Evolutionary conservation across 2,888 invertebrate genomes (phyloP).

Genomic region (Macrosiphum euphorbiae): DNA sequence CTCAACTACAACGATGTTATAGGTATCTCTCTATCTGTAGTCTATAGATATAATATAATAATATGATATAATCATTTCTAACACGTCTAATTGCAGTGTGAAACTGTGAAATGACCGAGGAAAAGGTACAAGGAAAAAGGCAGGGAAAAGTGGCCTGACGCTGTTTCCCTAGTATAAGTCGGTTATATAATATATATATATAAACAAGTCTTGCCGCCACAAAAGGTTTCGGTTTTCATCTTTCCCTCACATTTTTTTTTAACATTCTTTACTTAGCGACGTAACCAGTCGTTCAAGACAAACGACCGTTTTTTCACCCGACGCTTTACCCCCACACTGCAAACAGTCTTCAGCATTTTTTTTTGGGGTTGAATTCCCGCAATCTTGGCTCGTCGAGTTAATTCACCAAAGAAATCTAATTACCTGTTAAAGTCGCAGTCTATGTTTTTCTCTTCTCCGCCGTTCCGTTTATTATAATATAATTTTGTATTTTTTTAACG

Average conservation of each 20-base stretch:
- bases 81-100: neutral
- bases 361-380: constrained; percentile 26
- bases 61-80: neutral
- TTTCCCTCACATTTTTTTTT: constrained; percentile 9
- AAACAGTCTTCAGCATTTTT: neutral
- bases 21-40: neutral
- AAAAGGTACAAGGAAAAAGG: neutral
- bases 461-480: constrained; percentile 47
- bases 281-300: constrained; percentile 56
- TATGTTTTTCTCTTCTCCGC: constrained; percentile 29
- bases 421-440: constrained; percentile 63
- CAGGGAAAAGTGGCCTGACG: neutral
- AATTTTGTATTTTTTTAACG: constrained; percentile 14
- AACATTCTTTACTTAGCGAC: constrained; percentile 46
- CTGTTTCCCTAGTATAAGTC: neutral
- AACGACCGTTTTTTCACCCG: constrained; percentile 59
- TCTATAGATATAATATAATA: neutral
- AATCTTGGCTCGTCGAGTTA: constrained; percentile 51
- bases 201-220: constrained; percentile 31
- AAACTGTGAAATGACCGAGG: neutral
- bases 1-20: neutral
- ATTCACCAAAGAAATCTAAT: constrained; percentile 63
- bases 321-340: neutral
- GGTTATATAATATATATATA: neutral
- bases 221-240: constrained; percentile 51